Evolutionary conservation across 2,888 invertebrate genomes (phyloP).

Genomic region (Apocheima hispidaria): DNA sequence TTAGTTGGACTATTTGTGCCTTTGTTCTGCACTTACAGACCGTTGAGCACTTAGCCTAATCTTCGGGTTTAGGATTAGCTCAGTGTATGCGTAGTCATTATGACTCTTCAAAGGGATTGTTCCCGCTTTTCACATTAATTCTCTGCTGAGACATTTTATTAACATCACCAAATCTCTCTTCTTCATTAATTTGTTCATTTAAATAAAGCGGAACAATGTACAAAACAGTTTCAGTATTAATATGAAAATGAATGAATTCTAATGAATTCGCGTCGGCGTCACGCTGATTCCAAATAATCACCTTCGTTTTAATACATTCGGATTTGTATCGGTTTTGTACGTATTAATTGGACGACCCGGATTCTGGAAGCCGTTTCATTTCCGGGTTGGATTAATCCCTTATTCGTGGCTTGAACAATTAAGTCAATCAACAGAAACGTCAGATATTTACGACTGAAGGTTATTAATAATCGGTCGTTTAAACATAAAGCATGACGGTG

Average conservation of each 20-base stretch:
- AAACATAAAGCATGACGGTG: conserved; percentile 1
- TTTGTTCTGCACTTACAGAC: background rate
- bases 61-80: too few species aligned
- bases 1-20: background rate
- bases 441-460: conserved; percentile 9
- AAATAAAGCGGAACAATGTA: conserved; percentile 9
- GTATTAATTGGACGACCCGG: conserved; percentile 39
- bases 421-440: conserved; percentile 9
- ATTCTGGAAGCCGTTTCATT: conserved; percentile 38
- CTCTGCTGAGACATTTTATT: background rate
- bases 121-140: background rate
- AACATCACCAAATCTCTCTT: background rate
- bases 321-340: conserved; percentile 38
- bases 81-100: too few species aligned
- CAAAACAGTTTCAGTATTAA: conserved; percentile 19
- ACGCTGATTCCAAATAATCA: conserved; percentile 11
- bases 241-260: too few species aligned
- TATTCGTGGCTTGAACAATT: conserved; percentile 27
- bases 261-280: conserved; percentile 9
- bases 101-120: too few species aligned
- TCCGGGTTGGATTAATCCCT: conserved; percentile 41
- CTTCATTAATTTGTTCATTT: background rate
- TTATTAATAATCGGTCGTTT: conserved; percentile 1
- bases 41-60: too few species aligned
- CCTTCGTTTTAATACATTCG: conserved; percentile 33